Evolutionary conservation across 1,140 invertebrate species (phyloP), one percentile per base, ranked within the genome.

Genomic region (Temnothorax longispinosus): DNA sequence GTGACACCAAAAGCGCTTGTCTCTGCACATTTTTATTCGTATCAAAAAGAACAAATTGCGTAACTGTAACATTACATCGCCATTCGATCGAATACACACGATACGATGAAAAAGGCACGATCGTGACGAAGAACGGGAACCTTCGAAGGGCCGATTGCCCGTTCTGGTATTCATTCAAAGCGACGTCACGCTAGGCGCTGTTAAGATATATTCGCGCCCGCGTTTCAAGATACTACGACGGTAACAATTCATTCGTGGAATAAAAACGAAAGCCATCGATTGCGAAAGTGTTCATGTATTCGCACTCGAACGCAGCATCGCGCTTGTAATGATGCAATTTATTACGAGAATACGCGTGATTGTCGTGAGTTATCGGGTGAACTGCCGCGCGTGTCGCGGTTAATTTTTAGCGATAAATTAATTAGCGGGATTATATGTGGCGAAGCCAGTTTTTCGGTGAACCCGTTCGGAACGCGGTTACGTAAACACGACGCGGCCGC

Each of bases 361-460:
- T 52, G 80, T 50, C 27, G 13, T 27, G 32, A 50, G 21, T 84
- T 84, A 74, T 74, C 56, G 54, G 8, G 11, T 0, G 67, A 21
- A n/a, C 38, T 21, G 15, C 18, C 41, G 60, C 41, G 60, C 27
- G 10, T 52, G 62, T 80, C 44, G 60, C 47, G 32, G 35, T 71
- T 81, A 60, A 74, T 47, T 60, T 60, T 75, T 38, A 35, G 32
- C n/a, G 44, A 58, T 72, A 82, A 82, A 72, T 82, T 72, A 82
- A 82, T 82, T 82, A 82, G 78, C 52, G 67, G 21, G 8, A 81
- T 74, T 74, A 60, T 52, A 44, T 7, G 21, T 10, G 67, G 21
- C 54, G 13, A 35, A 27, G 72, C n/a, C 6, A 74, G 35, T 86
- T 88, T 65, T 38, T 50, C 41, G 6, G 32, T 35, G 54, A 76